Base-by-base conservation (phyloP, 2,888 invertebrate species). In the Scaptomyza polygonia region DNA sequence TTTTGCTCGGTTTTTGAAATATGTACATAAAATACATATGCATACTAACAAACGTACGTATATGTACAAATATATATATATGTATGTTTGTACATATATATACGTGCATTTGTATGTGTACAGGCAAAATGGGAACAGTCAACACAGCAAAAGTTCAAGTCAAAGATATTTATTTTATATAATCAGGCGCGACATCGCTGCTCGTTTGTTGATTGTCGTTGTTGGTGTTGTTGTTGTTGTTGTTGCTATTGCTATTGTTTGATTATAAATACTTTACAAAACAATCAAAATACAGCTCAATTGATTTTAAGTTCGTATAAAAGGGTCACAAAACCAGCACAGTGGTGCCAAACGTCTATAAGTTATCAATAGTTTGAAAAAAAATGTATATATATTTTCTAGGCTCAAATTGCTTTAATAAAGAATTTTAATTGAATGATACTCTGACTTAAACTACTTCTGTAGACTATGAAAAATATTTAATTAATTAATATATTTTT, bases 101-200 rank as follows among this genome's bases (percentile, higher is more conserved):
- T 29, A 7, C 25, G 1, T 36, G 7, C 2, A 3, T 14, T 11
- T 42, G 36, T 61, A 36, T 57, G 71, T 40, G 56, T 56, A n/a
- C 66, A 67, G 75, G 82, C 82, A 68, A 87, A 87, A 87, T 75
- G 86, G 83, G 86, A 82, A 78, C 82, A 82, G 86, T 84, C 84
- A 81, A 85, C 79, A 81, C 74, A 78, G 74, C 74, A 77, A 80
- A 77, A 77, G 77, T 77, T 77, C 77, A 80, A 77, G 77, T 79
- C 77, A 77, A 77, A 77, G 77, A 77, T 77, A 77, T 75, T 75
- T 75, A 79, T 79, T 75, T 75, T 75, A 75, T 75, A 75, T 75
- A 75, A 75, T 75, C 75, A 75, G 75, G 64, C 79, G 75, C 75
- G 74, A 74, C 77, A 86, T 62, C 86, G 84, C 55, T 59, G 72